These are phyloP conservation scores for Esperia sulphurella DNA, from an alignment of 2,888 invertebrate genomes.

Conservation along the genomic window DNA sequence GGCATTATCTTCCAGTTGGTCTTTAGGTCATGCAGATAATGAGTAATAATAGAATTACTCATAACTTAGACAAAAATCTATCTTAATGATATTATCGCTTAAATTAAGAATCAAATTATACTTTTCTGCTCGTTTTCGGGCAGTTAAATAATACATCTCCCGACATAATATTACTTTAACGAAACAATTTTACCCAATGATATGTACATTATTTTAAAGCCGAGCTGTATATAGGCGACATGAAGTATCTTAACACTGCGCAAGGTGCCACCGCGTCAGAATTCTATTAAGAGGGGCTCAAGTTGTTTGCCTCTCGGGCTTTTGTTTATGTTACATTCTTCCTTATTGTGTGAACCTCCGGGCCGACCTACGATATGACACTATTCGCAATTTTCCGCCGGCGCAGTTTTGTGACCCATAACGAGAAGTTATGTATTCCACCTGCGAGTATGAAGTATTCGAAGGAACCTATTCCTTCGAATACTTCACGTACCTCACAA, in stretches of 20 bases:
- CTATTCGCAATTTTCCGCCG: conserved; percentile 49
- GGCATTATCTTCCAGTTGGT: too few species aligned
- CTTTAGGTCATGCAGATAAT: too few species aligned
- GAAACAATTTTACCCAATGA: too few species aligned
- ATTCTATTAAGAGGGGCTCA: conserved; percentile 65
- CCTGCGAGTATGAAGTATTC: conserved; percentile 53
- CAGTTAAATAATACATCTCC: too few species aligned
- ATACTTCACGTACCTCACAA: too few species aligned
- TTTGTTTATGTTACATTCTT: conserved; percentile 60
- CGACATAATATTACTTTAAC: too few species aligned
- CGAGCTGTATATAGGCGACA: conserved; percentile 20
- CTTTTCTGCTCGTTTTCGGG: too few species aligned
- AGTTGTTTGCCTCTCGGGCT: conserved; percentile 50
- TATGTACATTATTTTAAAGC: neutral
- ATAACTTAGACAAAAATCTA: too few species aligned
- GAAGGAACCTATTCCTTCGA: conserved; percentile 3
- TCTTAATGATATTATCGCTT: too few species aligned
- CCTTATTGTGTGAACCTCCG: conserved; percentile 44
- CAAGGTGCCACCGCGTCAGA: conserved; percentile 50
- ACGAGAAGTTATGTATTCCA: conserved; percentile 47
- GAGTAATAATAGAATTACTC: too few species aligned
- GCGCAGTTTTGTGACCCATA: conserved; percentile 36
- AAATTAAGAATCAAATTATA: too few species aligned
- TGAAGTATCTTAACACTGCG: conserved; percentile 50
- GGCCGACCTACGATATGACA: conserved; percentile 30